Evolutionary conservation across 2,113 vertebrate genomes (phyloP), one percentile per base, ranked within the genome.

Genomic region (Tyrannus savana): DNA sequence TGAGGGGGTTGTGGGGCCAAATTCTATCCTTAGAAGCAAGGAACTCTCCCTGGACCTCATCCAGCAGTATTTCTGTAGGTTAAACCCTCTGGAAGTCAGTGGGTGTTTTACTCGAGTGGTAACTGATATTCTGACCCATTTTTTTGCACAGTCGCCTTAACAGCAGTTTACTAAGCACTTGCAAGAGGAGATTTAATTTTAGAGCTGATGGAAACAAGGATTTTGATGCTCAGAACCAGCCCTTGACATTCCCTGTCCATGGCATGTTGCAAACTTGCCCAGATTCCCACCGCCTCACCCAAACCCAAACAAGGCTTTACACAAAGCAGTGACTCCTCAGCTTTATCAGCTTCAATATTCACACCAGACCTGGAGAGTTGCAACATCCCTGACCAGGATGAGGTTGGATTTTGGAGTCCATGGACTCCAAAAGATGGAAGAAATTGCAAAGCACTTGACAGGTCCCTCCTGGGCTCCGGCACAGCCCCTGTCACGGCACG

Each of bases 11-110:
- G 68, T 16, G 87, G 90, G 95, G 88, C 90, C 93, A 91, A 86
- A 91, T 76, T 82, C 90, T 90, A 86, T 89, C 83, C 93, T 95
- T 86, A 82, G 86, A 80, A 94, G 62, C 47, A 46, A 86, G 85
- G 9, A 94, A 56, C 62, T 90, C 88, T 92, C 86, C 64, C 63
- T 37, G 87, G 86, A 71, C 25, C 89, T 77, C 92, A 94, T 74
- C 85, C 94, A 79, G 94, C 85, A 86, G 82, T 10, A 74, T 93
- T 94, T 87, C 93, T 76, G 84, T 87, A 90, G 88, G 75, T 39
- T 90, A 28, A 96, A 87, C 78, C 52, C 89, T 84, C 87, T 55
- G 60, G 6, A 93, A 95, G 64, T 75, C 89, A 13, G 73, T 12
- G 85, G 82, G 39, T 82, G 79, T 87, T 95, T 84, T 33, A 78